Base-by-base conservation (phyloP, 2,113 vertebrate genomes). In the Otis tarda region DNA sequence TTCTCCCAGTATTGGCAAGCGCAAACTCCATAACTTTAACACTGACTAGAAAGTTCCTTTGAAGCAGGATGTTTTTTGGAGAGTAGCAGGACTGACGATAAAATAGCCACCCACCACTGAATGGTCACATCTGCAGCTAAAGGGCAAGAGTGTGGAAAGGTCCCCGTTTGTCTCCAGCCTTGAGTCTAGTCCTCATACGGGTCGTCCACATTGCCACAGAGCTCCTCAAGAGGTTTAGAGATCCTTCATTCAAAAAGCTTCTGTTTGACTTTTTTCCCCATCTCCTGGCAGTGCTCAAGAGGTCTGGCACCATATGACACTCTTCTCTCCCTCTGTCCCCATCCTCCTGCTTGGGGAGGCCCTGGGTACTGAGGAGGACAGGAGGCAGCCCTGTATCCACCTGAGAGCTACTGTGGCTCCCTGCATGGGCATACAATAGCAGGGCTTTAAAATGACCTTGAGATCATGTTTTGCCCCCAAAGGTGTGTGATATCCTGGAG, bases 351-450 rank as follows among this genome's bases (percentile, higher is more conserved):
- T 3, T 33, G 4, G 19, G 14, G 28, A 53, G 20, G 60, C 22
- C 8, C 12, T 59, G 78, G 31, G 41, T 18, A 25, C 37, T 5
- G 9, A 77, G 59, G 12, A 91, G 41, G 13, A 57, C 37, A 60
- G 57, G 35, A 56, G 50, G 20, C 33, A 87, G 23, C 12, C 4
- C 8, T 18, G 0, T 19, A 30, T 68, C 35, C 9, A 2, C 19
- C 69, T 63, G 60, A 59, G 21, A 55, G 21, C 14, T 73, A 14
- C 30, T 3, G 1, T 45, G 33, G 16, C 24, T 86, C 7, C 4
- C 63, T 65, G 12, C 3, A 0, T 24, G 19, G 73, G 8, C 45
- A 7, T 30, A 31, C 14, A 4, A 9, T 3, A 1, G 9, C 68
- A 70, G 45, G 28, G n/a, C 67, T 78, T 67, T 59, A 43, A 90